Evolutionary conservation across 1,140 invertebrate genomes (phyloP), one percentile per base, ranked within the genome.

Genomic region (Eurosta solidaginis): DNA sequence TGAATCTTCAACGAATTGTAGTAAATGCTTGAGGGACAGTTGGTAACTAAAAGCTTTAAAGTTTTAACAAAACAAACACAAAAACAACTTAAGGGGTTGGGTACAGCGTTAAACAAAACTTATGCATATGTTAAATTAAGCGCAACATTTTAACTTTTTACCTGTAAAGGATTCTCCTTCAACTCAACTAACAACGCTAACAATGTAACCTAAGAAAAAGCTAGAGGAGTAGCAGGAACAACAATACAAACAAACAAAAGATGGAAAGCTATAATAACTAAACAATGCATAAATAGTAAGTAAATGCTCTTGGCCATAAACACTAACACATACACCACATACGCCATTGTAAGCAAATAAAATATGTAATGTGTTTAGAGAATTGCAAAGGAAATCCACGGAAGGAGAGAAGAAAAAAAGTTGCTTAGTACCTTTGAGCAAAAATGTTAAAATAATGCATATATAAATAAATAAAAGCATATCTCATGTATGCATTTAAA

Each of bases 381-480:
- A 20, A 29, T 20, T 20, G 52, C 52, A 29, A 29, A 49, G 47
- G 17, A 4, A 49, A n/a, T 49, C 17, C 4, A 5, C 12, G 47
- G 49, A 25, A 22, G 20, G 1, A 27, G 22, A 17, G 54, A 10
- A 59, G 27, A 63, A 36, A 17, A 63, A 63, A 22, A 33, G n/a
- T 27, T 14, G n/a, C 20, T 25, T 12, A 47, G 33, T 68, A 36
- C 59, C 59, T 68, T 68, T 68, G 59, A 68, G 59, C 59, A 12
- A 68, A 68, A 68, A 68, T 68, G 33, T 36, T 68, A 68, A 68
- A 68, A 68, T 68, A 68, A 68, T 68, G 59, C 59, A 68, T 68
- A 68, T 68, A 68, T 68, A 68, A 68, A 68, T 68, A 68, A 68
- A 68, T 68, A 68, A 68, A 68, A 68, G 59, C 59, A 68, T 68